Evolutionary conservation across 2,113 vertebrate genomes (phyloP), one percentile per base, ranked within the genome.

Genomic region (Chamaetylas fuelleborni): DNA sequence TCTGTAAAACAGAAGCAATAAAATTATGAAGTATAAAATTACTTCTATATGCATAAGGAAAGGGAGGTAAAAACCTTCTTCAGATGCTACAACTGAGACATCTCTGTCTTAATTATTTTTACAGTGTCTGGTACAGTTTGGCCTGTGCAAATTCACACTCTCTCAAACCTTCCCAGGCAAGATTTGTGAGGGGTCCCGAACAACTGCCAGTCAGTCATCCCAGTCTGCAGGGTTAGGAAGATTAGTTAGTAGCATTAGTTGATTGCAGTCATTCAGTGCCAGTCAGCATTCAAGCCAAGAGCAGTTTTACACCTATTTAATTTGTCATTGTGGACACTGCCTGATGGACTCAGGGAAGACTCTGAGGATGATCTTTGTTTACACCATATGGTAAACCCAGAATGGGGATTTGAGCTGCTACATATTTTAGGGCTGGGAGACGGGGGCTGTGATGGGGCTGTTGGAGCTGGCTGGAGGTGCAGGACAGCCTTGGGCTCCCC

Each of bases 271-370:
- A 53, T 65, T 78, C 47, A 15, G 8, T 18, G 6, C 5, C 50
- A 71, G 10, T 14, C 76, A 12, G 5, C 19, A 56, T 45, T 79
- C 0, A 0, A 81, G 54, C 8, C 42, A 70, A 72, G 40, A 78
- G 11, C 11, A 8, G 26, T 29, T 81, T 28, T 10, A 38, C 22
- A 64, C 3, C 7, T 33, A 6, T 3, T 47, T 69, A 36, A 81
- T 58, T 80, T 87, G 13, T 29, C 24, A 5, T 6, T 0, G 0
- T 10, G 28, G 45, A 14, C 61, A 34, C 14, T 47, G 25, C 19
- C 12, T 60, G 34, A 15, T 3, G 8, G 29, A 54, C 14, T 18
- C 36, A 17, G 18, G 23, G 26, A 90, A 73, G 15, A 26, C n/a
- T 2, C n/a, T 2, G 15, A 48, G 67, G 25, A 33, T 29, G 12